phyloP scores from a whole-genome alignment of 1,140 invertebrate genomes.

The Scaptomyza hsui region DNA sequence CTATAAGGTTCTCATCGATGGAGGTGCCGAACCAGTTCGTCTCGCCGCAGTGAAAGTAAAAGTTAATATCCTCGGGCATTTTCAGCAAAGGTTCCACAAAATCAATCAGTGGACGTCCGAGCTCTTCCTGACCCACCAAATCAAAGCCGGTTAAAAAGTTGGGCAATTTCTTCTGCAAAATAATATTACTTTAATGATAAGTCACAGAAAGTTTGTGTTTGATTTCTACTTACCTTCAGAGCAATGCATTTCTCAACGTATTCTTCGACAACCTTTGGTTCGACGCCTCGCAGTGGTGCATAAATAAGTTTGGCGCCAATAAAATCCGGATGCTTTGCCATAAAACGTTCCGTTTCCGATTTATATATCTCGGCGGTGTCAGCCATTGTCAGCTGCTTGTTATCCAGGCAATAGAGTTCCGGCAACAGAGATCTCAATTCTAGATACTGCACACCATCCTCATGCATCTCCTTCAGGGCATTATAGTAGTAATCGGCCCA shows the following conservation, averaged over 20 bases:
- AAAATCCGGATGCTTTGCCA: conserved; percentile 87
- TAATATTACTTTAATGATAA: not conserved
- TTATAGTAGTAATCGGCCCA: conserved; percentile 90
- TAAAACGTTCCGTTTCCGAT: conserved; percentile 85
- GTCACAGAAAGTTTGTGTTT: not conserved
- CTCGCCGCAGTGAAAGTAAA: conserved; percentile 93
- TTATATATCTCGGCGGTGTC: conserved; percentile 86
- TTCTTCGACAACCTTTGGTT: conserved; percentile 73
- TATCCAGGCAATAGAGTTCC: conserved; percentile 87
- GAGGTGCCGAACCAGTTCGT: conserved; percentile 89
- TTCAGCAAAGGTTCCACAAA: conserved; percentile 86
- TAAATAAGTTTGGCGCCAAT: conserved; percentile 89
- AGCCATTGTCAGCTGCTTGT: conserved; percentile 84
- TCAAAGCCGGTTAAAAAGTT: conserved; percentile 88
- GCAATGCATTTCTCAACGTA: conserved; percentile 83
- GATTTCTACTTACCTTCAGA: conserved; percentile 38
- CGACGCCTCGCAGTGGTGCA: conserved; percentile 85
- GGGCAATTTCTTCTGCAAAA: conserved; percentile 77
- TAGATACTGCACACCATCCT: conserved; percentile 92
- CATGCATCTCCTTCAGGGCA: conserved; percentile 88
- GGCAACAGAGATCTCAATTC: conserved; percentile 88
- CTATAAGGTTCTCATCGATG: conserved; percentile 89
- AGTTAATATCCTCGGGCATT: conserved; percentile 85
- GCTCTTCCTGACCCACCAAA: conserved; percentile 90
- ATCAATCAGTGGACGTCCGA: conserved; percentile 86